These are phyloP conservation scores for Chrysogorgia sp. DNA, from an alignment of 92 coral and sea anemone genomes.

Conservation along the genomic window DNA sequence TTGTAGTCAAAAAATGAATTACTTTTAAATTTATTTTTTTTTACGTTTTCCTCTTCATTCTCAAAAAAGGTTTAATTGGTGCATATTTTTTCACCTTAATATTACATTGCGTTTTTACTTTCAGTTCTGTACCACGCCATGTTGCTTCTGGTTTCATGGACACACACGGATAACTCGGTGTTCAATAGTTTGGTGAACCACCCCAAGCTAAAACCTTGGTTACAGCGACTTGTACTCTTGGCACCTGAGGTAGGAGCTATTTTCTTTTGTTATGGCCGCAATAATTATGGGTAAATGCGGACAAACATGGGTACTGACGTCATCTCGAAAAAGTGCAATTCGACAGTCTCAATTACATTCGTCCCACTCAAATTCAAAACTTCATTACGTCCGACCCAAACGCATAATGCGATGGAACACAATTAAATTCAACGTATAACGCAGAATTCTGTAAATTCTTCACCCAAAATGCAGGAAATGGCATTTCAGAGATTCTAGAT, in stretches of 20 bases:
- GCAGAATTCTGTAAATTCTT: too few relatives aligned
- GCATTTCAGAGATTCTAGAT: too few relatives aligned
- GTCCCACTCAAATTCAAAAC: too few relatives aligned
- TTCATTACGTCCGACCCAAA: too few relatives aligned
- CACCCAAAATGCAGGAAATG: too few relatives aligned
- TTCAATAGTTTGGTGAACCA: conserved; percentile 78
- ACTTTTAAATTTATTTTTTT: too few relatives aligned
- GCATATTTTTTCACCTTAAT: background rate
- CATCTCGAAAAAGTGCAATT: too few relatives aligned
- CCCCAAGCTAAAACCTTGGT: conserved; percentile 90
- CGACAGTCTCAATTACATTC: too few relatives aligned
- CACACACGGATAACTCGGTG: conserved; percentile 86
- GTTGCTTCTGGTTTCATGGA: conserved; percentile 87
- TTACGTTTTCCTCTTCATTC: too few relatives aligned
- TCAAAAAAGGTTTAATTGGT: background rate
- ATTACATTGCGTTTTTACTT: background rate
- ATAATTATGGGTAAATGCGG: background rate
- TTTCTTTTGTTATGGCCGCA: background rate
- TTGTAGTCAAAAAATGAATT: too few relatives aligned
- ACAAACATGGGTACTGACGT: background rate
- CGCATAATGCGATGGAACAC: too few relatives aligned
- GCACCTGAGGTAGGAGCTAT: conserved; percentile 87
- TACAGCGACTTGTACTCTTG: conserved; percentile 86
- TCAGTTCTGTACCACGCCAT: conserved; percentile 89
- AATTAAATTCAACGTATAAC: too few relatives aligned